phyloP scores from a whole-genome alignment of 2,797 vertebrate genomes.

The Epinephelus coioides region DNA sequence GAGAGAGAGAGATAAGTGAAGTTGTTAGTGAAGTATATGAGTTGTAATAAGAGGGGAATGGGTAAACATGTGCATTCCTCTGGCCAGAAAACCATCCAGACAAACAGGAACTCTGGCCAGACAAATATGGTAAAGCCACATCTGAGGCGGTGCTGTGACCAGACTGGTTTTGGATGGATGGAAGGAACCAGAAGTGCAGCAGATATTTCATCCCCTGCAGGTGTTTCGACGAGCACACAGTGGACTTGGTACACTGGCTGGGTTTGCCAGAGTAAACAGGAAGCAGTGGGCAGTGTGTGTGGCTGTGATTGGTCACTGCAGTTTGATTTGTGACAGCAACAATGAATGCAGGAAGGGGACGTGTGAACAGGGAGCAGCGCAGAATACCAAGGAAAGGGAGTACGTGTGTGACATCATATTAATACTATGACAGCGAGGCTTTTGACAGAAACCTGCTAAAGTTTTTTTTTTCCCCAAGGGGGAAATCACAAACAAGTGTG shows the following conservation, averaged over 20 bases:
- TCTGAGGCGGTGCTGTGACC: slow-evolving; percentile 36
- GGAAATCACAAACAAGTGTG: slow-evolving; percentile 30
- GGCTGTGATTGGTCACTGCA: slow-evolving; percentile 19
- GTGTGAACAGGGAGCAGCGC: slow-evolving; percentile 39
- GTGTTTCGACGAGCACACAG: slow-evolving; percentile 50
- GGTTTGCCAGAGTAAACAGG: slow-evolving; percentile 72
- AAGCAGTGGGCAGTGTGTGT: slow-evolving; percentile 65
- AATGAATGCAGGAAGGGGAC: slow-evolving; percentile 39
- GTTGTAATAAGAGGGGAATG: slow-evolving; percentile 8
- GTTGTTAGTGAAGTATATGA: too few species aligned
- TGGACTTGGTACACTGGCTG: slow-evolving; percentile 31
- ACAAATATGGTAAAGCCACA: slow-evolving; percentile 71
- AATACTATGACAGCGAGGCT: slow-evolving; percentile 11
- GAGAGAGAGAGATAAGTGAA: not conserved
- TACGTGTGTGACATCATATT: slow-evolving; percentile 67
- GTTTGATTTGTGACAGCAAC: slow-evolving; percentile 52
- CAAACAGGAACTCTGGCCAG: slow-evolving; percentile 66
- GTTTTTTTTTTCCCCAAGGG: not conserved
- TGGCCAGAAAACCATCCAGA: slow-evolving; percentile 45
- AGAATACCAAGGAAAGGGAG: slow-evolving; percentile 37
- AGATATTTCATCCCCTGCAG: slow-evolving; percentile 51
- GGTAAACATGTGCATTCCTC: slow-evolving; percentile 62
- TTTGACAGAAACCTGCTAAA: slow-evolving; percentile 44
- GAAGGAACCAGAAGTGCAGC: slow-evolving; percentile 54
- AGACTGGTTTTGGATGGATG: slow-evolving; percentile 48